Percentiles rank a stretch among this genome's conserved stretches.
Conservation (phyloP, 2,888 invertebrate species). For the Zaprionus lineosus region DNA sequence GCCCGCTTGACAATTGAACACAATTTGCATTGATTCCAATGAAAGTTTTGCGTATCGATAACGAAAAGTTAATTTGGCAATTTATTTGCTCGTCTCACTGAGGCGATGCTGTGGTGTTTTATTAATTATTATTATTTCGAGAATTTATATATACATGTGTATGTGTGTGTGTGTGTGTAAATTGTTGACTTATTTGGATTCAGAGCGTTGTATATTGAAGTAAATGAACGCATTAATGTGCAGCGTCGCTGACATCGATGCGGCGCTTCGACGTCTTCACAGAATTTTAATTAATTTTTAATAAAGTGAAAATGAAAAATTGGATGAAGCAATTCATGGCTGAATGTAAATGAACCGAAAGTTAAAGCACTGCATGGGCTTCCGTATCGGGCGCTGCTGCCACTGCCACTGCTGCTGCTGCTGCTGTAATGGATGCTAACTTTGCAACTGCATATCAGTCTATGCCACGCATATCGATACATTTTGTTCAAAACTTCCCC, state of each 20-base stretch:
- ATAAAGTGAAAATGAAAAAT: conserved; percentile 48
- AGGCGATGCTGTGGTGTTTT: too few species aligned
- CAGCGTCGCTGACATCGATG: conserved; percentile 14
- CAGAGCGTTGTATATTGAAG: too few species aligned
- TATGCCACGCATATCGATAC: conserved; percentile 42
- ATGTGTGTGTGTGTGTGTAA: background rate
- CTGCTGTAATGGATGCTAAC: background rate
- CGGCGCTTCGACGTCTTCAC: conserved; percentile 34
- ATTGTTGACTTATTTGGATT: too few species aligned
- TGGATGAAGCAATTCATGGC: background rate
- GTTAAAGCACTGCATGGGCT: conserved; percentile 10
- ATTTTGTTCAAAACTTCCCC: conserved; percentile 14
- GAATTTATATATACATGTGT: background rate
- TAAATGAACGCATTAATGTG: conserved; percentile 32
- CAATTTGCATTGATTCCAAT: too few species aligned
- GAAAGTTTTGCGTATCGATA: too few species aligned
- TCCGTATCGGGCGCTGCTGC: conserved; percentile 11
- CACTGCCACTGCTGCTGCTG: conserved; percentile 21
- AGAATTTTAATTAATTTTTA: conserved; percentile 75
- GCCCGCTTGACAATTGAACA: too few species aligned
- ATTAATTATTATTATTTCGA: too few species aligned
- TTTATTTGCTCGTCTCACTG: too few species aligned
- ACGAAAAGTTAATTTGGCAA: too few species aligned
- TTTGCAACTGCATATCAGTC: conserved; percentile 11
- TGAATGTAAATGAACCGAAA: conserved; percentile 18